Conservation (phyloP, 2,113 vertebrate species). For the Sardina pilchardus region DNA sequence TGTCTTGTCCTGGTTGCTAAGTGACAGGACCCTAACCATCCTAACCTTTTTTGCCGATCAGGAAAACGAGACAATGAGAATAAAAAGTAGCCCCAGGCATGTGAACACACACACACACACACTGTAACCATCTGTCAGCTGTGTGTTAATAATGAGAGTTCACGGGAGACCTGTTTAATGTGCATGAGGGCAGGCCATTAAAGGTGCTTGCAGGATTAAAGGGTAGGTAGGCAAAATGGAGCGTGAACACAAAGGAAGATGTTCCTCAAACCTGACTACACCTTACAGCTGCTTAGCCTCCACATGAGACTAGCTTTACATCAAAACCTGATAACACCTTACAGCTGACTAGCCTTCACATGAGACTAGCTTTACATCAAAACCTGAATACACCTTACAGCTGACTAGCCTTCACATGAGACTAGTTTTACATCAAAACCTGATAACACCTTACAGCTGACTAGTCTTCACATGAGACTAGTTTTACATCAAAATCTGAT, state of each 20-base stretch:
- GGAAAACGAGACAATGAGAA: conserved; percentile 3
- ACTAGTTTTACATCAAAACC: no score
- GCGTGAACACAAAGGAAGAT: background rate
- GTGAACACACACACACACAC: background rate
- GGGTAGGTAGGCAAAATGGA: background rate
- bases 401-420: no score
- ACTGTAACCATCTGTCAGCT: conserved; percentile 11
- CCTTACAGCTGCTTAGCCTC: no score
- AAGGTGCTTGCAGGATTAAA: background rate
- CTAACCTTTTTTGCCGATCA: conserved; percentile 23
- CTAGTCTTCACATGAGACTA: no score
- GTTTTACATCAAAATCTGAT: no score
- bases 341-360: no score
- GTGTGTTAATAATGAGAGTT: background rate
- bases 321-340: background rate
- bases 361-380: no score
- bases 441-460: background rate
- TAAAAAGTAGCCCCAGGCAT: background rate
- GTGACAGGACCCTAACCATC: conserved; percentile 13
- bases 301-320: no score
- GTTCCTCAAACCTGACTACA: background rate
- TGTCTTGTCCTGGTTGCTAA: conserved; percentile 34
- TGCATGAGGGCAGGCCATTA: conserved; percentile 6
- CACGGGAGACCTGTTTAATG: conserved; percentile 7
- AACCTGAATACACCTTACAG: no score